Conservation (phyloP, 2,113 vertebrate species). For the Galemys pyrenaicus region DNA sequence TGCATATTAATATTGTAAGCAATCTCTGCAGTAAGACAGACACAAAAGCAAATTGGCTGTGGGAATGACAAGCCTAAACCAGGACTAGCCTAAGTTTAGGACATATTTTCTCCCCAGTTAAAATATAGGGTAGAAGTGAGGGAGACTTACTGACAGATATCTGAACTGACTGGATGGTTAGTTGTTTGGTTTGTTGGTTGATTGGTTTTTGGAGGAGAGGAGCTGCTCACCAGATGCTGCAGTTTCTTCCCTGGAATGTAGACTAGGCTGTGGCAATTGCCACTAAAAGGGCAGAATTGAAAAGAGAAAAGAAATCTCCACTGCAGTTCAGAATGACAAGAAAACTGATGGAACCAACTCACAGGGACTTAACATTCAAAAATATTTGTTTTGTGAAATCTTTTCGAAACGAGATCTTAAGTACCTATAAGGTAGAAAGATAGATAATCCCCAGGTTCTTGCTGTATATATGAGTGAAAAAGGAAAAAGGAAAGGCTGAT, state of each 20-base stretch:
- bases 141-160: background rate
- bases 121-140: background rate
- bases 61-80: background rate
- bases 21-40: background rate
- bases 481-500: background rate
- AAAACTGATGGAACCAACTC: background rate
- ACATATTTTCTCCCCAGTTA: background rate
- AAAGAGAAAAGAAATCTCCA: background rate
- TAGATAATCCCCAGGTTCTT: background rate
- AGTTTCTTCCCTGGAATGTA: background rate
- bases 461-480: background rate
- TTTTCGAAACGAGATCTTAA: slow-evolving; percentile 37
- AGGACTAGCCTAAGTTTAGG: background rate
- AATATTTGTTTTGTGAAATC: background rate
- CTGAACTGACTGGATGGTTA: background rate
- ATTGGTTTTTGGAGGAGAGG: background rate
- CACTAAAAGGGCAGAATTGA: slow-evolving; percentile 4
- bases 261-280: background rate
- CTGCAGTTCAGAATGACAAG: background rate
- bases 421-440: background rate
- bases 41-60: background rate
- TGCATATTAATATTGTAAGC: background rate
- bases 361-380: background rate
- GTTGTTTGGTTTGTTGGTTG: background rate
- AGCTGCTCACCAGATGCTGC: background rate